Evolutionary conservation across 2,888 invertebrate genomes (phyloP).

Genomic region (Tachina fera): DNA sequence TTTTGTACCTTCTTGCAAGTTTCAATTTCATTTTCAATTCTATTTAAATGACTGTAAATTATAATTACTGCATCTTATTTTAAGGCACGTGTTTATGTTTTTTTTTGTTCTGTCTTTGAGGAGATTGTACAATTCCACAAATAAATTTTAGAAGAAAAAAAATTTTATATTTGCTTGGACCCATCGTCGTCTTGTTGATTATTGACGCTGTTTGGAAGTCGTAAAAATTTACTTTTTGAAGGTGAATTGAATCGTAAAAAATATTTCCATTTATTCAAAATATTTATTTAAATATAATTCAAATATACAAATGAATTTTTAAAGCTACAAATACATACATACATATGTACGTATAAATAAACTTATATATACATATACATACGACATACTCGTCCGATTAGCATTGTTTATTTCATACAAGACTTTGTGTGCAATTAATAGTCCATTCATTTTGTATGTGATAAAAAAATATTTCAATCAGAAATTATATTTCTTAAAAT

Average conservation of each 20-base stretch:
- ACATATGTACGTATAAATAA: too few species aligned
- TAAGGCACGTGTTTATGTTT: slow-evolving; percentile 43
- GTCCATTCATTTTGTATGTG: slow-evolving; percentile 37
- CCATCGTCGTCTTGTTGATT: slow-evolving; percentile 9
- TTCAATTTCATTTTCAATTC: slow-evolving; percentile 25
- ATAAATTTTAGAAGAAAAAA: slow-evolving; percentile 18
- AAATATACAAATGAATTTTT: too few species aligned
- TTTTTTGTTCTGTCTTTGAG: slow-evolving; percentile 19
- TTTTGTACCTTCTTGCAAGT: not conserved
- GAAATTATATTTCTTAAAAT: not conserved
- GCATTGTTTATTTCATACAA: slow-evolving; percentile 13
- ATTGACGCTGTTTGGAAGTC: slow-evolving; percentile 24
- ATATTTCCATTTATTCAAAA: slow-evolving; percentile 7
- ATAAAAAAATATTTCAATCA: slow-evolving; percentile 7
- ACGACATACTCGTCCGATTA: not conserved
- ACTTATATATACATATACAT: too few species aligned
- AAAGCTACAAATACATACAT: too few species aligned
- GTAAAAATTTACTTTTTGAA: slow-evolving; percentile 47
- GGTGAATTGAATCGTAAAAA: slow-evolving; percentile 62
- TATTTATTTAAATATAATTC: not conserved
- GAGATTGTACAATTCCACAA: slow-evolving; percentile 33
- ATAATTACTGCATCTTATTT: slow-evolving; percentile 28
- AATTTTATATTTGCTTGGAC: slow-evolving; percentile 13
- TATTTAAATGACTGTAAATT: slow-evolving; percentile 39
- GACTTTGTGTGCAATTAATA: slow-evolving; percentile 45